These are phyloP conservation scores for Anhinga anhinga DNA, from an alignment of 2,113 vertebrate species.

Conservation along the genomic window DNA sequence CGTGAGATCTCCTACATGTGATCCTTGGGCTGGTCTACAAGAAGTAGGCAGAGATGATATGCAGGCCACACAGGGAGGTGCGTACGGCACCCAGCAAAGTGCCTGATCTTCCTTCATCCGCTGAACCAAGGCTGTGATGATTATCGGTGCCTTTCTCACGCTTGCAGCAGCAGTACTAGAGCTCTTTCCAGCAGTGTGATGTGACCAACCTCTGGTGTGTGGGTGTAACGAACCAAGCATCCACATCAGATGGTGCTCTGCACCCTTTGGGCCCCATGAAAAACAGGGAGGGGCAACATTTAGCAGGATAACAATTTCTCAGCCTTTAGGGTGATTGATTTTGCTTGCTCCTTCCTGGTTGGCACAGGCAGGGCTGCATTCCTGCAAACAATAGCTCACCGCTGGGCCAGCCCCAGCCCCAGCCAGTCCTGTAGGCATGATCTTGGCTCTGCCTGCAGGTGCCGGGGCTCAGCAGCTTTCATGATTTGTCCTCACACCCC, in stretches of 20 bases:
- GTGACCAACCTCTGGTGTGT: fast-evolving
- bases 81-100: fast-evolving
- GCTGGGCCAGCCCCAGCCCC: not conserved
- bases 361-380: slow-evolving; percentile 13
- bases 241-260: fast-evolving
- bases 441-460: not conserved
- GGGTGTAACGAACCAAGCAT: not conserved
- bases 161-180: not conserved
- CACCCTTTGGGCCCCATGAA: fast-evolving
- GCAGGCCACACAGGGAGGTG: fast-evolving
- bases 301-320: not conserved
- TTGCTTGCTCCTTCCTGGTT: slow-evolving; percentile 41
- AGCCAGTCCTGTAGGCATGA: not conserved
- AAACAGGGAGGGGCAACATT: not conserved
- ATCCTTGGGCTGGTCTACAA: not conserved
- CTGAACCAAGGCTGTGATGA: fast-evolving
- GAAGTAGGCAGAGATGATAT: not conserved
- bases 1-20: fast-evolving
- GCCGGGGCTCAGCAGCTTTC: fast-evolving
- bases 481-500: not conserved
- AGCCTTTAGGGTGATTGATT: not conserved
- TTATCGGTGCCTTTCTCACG: not conserved
- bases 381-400: not conserved
- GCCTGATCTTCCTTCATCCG: not conserved
- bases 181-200: not conserved